Base-by-base conservation (phyloP, 2,888 invertebrate genomes). In the Pimpla rufipes region DNA sequence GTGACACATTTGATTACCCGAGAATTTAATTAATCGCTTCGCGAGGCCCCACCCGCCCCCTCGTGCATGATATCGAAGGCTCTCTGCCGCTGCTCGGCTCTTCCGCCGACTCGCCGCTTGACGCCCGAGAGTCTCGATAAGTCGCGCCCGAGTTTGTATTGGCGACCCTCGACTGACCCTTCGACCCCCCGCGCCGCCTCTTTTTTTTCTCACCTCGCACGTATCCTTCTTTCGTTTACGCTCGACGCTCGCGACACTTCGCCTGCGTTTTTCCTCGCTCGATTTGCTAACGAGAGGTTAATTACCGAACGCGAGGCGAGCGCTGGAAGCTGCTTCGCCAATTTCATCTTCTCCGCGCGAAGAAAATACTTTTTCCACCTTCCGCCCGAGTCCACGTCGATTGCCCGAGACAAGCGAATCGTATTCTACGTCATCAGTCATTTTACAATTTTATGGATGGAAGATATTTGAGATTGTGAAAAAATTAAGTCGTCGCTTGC, bases 11-110 rank as follows among this genome's bases (percentile, higher is more conserved):
- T 93, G 93, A 93, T 93, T 92, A 93, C 90, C 89, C 92, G 92
- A 93, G 93, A 93, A 93, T 93, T 93, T 93, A 93, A 93, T 93
- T 93, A 93, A 93, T 93, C 93, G 92, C 91, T 90, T 90, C 90
- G 89, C 88, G 62, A 78, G 89, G 87, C 89, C 89, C 88, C 83
- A 81, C 79, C 79, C 29, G 3, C 29, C 29, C 81, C 79, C 82
- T 74, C 64, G 79, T 55, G 67, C 77, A 68, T 73, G 77, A 80
- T 83, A 57, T 80, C 68, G 74, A 70, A 80, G 73, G 64, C 67
- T 42, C 29, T 18, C 68, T 29, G 23, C 55, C 70, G 47, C 74
- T 23, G 52, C 57, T 59, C 59, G 59, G 59, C 68, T 68, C 62
- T 81, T 77, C 37, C 52, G 78, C 55, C 59, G 66, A 35, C n/a